phyloP scores from a whole-genome alignment of 2,797 vertebrate genomes.

The Gymnopithys bicolor region DNA sequence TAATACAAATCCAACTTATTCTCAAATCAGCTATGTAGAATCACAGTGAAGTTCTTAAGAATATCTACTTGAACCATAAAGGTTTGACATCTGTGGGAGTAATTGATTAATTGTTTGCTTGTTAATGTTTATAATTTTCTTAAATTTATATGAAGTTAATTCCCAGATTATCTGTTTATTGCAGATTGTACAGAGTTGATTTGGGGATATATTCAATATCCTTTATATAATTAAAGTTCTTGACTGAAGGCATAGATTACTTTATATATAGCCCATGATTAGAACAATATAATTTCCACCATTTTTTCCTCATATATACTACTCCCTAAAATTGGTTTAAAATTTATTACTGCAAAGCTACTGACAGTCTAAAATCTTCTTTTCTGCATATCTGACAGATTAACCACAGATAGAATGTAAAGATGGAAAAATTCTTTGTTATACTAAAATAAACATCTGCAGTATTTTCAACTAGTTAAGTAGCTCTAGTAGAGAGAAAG shows the following conservation, averaged over 20 bases:
- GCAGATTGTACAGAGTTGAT: neutral
- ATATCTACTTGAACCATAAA: neutral
- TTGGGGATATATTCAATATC: neutral
- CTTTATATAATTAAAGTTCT: neutral
- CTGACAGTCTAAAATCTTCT: neutral
- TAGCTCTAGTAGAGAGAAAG: neutral
- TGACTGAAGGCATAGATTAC: neutral
- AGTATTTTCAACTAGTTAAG: neutral
- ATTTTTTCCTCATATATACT: neutral
- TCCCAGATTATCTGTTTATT: neutral
- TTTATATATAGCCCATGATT: neutral
- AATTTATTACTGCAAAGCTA: neutral
- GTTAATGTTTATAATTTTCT: neutral
- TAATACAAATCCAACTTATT: neutral
- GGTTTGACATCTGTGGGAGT: neutral
- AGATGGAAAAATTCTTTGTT: neutral
- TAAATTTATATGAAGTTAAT: neutral
- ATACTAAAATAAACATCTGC: neutral
- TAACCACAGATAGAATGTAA: neutral
- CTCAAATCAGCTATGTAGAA: neutral
- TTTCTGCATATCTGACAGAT: neutral
- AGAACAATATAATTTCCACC: neutral
- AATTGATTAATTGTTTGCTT: neutral
- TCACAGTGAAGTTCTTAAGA: neutral
- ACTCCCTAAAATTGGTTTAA: neutral